phyloP scores from a whole-genome alignment of 2,888 invertebrate species.

The Spialia ferax region DNA sequence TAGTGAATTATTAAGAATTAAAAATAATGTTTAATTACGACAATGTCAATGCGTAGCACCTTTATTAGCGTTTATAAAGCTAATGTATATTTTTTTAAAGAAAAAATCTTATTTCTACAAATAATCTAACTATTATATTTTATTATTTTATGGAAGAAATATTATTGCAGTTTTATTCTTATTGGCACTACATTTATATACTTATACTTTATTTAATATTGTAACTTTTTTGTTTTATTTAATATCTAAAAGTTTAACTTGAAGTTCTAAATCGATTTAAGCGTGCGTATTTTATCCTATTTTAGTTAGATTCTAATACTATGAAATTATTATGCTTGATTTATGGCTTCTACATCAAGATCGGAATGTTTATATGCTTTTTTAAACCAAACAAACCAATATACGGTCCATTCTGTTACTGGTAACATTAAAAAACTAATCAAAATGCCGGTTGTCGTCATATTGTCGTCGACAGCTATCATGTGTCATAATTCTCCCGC shows the following conservation, averaged over 20 bases:
- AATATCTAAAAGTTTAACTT: neutral
- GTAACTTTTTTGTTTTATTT: too few species aligned
- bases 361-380: too few species aligned
- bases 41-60: slow-evolving; percentile 58
- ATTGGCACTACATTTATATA: slow-evolving; percentile 53
- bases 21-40: neutral
- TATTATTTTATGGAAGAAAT: slow-evolving; percentile 35
- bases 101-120: slow-evolving; percentile 47
- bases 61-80: slow-evolving; percentile 45
- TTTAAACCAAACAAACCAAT: too few species aligned
- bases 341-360: too few species aligned
- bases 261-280: neutral
- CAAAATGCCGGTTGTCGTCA: too few species aligned
- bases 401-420: too few species aligned
- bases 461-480: too few species aligned
- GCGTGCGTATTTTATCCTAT: neutral
- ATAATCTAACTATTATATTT: slow-evolving; percentile 9
- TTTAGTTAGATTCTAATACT: too few species aligned
- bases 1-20: neutral
- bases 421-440: too few species aligned
- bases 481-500: too few species aligned
- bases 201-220: too few species aligned
- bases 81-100: slow-evolving; percentile 30
- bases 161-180: slow-evolving; percentile 1
- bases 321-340: too few species aligned